Evolutionary conservation across 2,888 invertebrate species (phyloP), one percentile per base, ranked within the genome.

Genomic region (Panorpa germanica): DNA sequence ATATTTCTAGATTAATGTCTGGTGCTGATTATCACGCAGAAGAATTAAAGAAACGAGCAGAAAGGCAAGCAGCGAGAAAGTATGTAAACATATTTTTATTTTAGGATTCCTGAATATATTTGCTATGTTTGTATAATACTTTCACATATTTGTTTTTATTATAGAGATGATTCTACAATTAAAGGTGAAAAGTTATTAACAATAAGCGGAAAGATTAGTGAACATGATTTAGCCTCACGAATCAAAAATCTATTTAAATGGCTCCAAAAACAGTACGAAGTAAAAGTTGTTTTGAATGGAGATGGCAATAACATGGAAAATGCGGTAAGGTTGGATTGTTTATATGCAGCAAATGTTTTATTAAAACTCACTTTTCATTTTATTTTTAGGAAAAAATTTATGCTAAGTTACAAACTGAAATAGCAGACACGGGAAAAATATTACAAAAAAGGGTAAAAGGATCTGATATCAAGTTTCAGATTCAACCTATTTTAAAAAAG

Each of bases 161-260:
- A 38, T 29, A 16, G 34, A 18, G 26, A 32, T 13, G 51, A 47
- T 33, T 47, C 40, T 38, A 32, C 44, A 3, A 46, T 61, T 10
- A 75, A 69, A 48, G 63, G 69, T 1, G 68, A 69, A 41, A 77
- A 77, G 45, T 47, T 71, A 1, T 42, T 74, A 6, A 64, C 68
- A 17, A 48, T 77, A 12, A 64, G 65, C 11, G 52, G 63, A 4
- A 63, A 60, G 37, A 76, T 76, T 35, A 61, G 60, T 5, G 62
- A 68, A 24, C 64, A 75, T 50, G 77, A 78, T 51, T 57, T 77
- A 24, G 53, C 62, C 44, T 65, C 66, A 5, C 59, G 65, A 35
- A 48, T 70, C 0, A 71, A 66, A 35, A 72, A 71, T 45, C 66
- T 75, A 39, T 36, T 52, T 2, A 76, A 74, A 50, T 66, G 75